Evolutionary conservation across 2,888 invertebrate genomes (phyloP), one percentile per base, ranked within the genome.

Genomic region (Prosapia bicincta): DNA sequence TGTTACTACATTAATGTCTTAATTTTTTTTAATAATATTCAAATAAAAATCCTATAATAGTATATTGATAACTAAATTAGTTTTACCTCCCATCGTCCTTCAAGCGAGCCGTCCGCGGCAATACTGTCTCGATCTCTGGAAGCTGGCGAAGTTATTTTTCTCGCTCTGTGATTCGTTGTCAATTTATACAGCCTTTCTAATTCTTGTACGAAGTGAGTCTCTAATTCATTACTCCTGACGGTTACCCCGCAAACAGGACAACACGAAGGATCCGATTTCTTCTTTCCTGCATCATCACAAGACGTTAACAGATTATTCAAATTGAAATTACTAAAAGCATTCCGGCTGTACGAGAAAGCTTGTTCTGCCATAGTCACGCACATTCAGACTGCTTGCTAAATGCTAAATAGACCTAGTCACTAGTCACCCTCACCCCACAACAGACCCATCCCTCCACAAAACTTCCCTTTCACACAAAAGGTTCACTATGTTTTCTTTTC

Each of bases 191-290:
- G 85, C 80, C 91, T 90, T 78, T 93, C 93, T 79, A 96, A 87
- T 86, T 97, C 97, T 78, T 93, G 88, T 69, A 90, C 86, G 79
- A 94, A 90, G 85, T 97, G 97, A 26, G 91, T 87, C 80, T 95
- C 94, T n/a, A 96, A 86, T 84, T 97, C 97, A 0, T 92, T 91
- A 1, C 91, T 89, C 69, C 95, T 87, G 66, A 97, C 88, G 1
- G 95, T 95, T 78, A 93, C 90, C 78, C 96, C 93, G 84, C 97
- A 97, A 0, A 95, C 93, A 0, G 97, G 97, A 84, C 97, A 97
- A 84, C 89, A 93, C n/a, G 90, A 88, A 15, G 92, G 89, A 82
- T 93, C 92, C 7, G 73, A 66, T 72, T 80, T 80, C 74, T 81
- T 81, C 72, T 76, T 76, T 30, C 79, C 79, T 54, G 20, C 20